Percentiles rank a stretch among this genome's conserved stretches.
Evolutionary conservation across 2,113 vertebrate species (phyloP).

Genomic region (Gallinago jamesoni): DNA sequence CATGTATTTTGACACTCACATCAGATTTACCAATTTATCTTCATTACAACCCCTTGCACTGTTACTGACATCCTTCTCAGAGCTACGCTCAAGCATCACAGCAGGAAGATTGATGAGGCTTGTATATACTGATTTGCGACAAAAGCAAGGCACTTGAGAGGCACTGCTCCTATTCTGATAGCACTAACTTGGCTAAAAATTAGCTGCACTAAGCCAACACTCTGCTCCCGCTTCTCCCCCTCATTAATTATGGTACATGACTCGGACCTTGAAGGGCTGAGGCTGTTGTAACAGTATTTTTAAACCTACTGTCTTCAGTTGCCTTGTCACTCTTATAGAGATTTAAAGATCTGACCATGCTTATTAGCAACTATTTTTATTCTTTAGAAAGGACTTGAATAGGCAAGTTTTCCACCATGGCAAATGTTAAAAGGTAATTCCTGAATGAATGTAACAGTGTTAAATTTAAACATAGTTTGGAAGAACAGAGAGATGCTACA

Average conservation of each 20-base stretch:
- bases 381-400: not conserved
- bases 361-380: not conserved
- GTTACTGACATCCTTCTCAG: slow-evolving; percentile 34
- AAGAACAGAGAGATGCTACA: not conserved
- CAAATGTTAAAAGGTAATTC: not conserved
- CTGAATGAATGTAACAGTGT: not conserved
- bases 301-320: not conserved
- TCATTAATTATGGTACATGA: slow-evolving; percentile 26
- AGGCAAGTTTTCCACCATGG: not conserved
- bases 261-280: not conserved
- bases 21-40: slow-evolving; percentile 36
- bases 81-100: not conserved
- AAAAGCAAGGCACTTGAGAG: slow-evolving; percentile 38
- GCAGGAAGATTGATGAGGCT: slow-evolving; percentile 51
- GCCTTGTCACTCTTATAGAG: not conserved
- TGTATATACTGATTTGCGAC: slow-evolving; percentile 8
- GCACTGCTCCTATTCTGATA: not conserved
- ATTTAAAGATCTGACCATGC: not conserved
- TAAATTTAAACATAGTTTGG: not conserved
- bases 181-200: slow-evolving; percentile 20
- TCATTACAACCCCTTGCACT: slow-evolving; percentile 26
- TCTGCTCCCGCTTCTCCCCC: slow-evolving; percentile 15
- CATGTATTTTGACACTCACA: slow-evolving; percentile 37
- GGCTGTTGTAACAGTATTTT: not conserved
- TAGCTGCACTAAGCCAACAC: not conserved